Evolutionary conservation across 2,113 vertebrate genomes (phyloP), one percentile per base, ranked within the genome.

Genomic region (Anolis sagrei): DNA sequence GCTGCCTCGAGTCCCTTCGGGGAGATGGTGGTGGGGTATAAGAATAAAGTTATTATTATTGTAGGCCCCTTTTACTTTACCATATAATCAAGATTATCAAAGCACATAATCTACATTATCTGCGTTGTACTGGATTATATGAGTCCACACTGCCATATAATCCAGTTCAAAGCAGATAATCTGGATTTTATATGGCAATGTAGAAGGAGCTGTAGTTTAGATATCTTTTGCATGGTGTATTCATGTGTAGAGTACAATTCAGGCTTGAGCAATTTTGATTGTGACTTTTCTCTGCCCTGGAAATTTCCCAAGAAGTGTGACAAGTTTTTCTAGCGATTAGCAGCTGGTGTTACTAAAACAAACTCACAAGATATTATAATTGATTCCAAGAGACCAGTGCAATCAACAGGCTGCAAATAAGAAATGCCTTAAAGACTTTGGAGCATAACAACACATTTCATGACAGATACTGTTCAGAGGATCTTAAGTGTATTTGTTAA

Each of bases 281-380:
- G 18, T 49, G 61, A 0, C 32, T 5, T 86, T 25, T 76, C 23
- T 0, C 0, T 48, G 58, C 1, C 11, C 0, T 0, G 2, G 10
- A 0, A 2, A 34, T 78, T 61, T 80, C 70, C 25, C 19, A 89
- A 39, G 0, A 1, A 0, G 34, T 86, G 61, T 85, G 74, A 88
- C 87, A 90, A 39, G 44, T 36, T 79, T 61, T 4, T 61, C 49
- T 62, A 44, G 75, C 79, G 80, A 72, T 14, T 85, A 76, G 34
- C 76, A 14, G n/a, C 25, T 82, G 82, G 51, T 89, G 25, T 10
- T 3, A 48, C 7, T 54, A 73, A 75, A 18, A 87, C 70, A 72
- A 91, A 81, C 32, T 34, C 87, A 89, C 87, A 11, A 81, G 89
- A 92, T 87, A 83, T 27, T 1, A 25, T 89, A 91, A 92, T 88